Evolutionary conservation across 2,113 vertebrate genomes (phyloP).

Genomic region (Pluvialis apricaria): DNA sequence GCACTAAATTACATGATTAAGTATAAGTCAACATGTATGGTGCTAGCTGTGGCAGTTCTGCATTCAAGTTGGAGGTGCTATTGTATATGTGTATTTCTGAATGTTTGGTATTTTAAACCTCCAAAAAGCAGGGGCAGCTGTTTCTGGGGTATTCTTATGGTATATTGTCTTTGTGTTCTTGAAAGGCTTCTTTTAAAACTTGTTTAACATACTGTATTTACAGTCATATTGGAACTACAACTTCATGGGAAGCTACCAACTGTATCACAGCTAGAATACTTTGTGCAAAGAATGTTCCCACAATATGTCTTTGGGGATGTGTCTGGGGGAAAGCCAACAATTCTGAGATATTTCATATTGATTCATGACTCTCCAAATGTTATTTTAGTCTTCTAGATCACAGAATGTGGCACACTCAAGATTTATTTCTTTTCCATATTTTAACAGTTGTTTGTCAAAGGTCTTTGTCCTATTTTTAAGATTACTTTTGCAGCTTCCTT

Average conservation of each 20-base stretch:
- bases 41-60: not conserved
- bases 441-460: conserved; percentile 6
- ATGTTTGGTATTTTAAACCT: not conserved
- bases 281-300: conserved; percentile 9
- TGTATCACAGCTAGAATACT: not conserved
- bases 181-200: not conserved
- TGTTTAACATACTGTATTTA: conserved; percentile 20
- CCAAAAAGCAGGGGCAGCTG: not conserved
- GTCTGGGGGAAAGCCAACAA: conserved; percentile 10
- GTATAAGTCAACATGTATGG: not conserved
- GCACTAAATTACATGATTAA: not conserved
- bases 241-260: conserved; percentile 32
- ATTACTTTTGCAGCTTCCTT: not conserved
- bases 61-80: not conserved
- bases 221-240: not conserved
- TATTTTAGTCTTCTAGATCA: conserved; percentile 30
- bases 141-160: not conserved
- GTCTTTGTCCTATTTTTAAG: conserved; percentile 23
- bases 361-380: conserved; percentile 29
- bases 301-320: not conserved
- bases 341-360: conserved; percentile 1
- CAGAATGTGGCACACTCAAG: not conserved
- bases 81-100: not conserved
- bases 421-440: conserved; percentile 38
- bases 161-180: not conserved